phyloP scores from a whole-genome alignment of 2,797 vertebrate species.

The Novumbra hubbsi region DNA sequence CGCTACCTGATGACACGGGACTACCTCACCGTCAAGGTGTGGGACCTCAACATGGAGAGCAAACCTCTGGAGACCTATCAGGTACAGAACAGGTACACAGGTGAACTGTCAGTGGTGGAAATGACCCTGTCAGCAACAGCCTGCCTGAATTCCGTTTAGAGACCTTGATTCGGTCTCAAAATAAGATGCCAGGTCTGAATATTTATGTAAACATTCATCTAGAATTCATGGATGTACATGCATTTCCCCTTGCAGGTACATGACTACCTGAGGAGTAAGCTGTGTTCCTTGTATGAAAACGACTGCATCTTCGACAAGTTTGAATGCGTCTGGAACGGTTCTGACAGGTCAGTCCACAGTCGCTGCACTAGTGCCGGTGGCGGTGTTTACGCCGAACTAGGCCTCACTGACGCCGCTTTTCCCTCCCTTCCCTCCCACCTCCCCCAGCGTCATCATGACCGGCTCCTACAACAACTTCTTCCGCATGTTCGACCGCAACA shows the following conservation, averaged over 20 bases:
- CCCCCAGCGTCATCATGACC: slow-evolving; percentile 84
- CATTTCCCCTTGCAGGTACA: slow-evolving; percentile 78
- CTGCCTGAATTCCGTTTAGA: background rate
- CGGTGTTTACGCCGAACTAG: background rate
- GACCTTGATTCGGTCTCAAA: background rate
- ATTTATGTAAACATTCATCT: background rate
- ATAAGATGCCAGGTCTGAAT: background rate
- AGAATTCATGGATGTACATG: background rate
- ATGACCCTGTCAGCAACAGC: too few species aligned
- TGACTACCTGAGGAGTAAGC: slow-evolving; percentile 95
- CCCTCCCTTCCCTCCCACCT: background rate
- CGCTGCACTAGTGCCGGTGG: background rate
- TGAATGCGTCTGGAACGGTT: slow-evolving; percentile 96
- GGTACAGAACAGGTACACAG: slow-evolving; percentile 55
- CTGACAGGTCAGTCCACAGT: slow-evolving; percentile 82
- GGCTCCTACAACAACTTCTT: slow-evolving; percentile 93
- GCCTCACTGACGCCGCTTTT: background rate
- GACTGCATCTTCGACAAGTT: slow-evolving; percentile 99
- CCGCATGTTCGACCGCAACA: slow-evolving; percentile 90
- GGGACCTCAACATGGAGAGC: slow-evolving; percentile 91
- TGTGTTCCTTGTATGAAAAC: slow-evolving; percentile 96
- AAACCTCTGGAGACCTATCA: slow-evolving; percentile 87
- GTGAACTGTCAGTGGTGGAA: too few species aligned
- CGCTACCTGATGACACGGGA: slow-evolving; percentile 88
- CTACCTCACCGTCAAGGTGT: slow-evolving; percentile 88